phyloP scores from a whole-genome alignment of 2,113 vertebrate genomes.

The Lasiurus cinereus region DNA sequence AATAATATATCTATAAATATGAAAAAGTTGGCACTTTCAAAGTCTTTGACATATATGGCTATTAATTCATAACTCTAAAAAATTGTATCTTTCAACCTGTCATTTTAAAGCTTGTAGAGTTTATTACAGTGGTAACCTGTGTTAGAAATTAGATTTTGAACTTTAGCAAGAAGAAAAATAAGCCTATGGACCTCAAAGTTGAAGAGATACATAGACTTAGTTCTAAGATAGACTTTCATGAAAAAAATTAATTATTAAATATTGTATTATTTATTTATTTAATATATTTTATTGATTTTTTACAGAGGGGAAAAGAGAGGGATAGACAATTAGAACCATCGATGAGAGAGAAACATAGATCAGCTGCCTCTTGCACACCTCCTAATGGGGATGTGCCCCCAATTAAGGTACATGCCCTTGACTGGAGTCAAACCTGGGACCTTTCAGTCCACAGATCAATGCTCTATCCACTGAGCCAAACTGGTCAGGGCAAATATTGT shows the following conservation, averaged over 20 bases:
- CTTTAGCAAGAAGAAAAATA: conserved; percentile 91
- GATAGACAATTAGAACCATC: too few relatives aligned
- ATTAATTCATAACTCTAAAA: conserved; percentile 92
- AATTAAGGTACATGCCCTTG: too few relatives aligned
- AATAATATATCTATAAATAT: conserved; percentile 97
- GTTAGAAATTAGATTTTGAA: conserved; percentile 91
- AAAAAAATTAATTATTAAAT: conserved; percentile 85
- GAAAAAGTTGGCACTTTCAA: conserved; percentile 93
- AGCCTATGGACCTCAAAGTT: conserved; percentile 86
- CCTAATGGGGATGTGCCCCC: too few relatives aligned
- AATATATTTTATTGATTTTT: too few relatives aligned
- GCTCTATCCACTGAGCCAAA: too few relatives aligned
- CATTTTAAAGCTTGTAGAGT: conserved; percentile 90
- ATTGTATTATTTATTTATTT: conserved; percentile 70
- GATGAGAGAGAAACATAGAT: too few relatives aligned
- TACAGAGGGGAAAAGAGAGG: too few relatives aligned
- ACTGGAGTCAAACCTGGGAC: too few relatives aligned
- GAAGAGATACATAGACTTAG: conserved; percentile 85
- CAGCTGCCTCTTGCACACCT: too few relatives aligned
- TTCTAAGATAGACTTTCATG: conserved; percentile 84
- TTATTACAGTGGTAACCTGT: conserved; percentile 91
- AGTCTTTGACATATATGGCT: conserved; percentile 91
- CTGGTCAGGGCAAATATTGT: too few relatives aligned
- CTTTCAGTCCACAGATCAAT: too few relatives aligned
- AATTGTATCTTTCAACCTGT: conserved; percentile 91